Evolutionary conservation across 35 echinoderm and acorn worm species (phyloP).

Genomic region (Diadema setosum): DNA sequence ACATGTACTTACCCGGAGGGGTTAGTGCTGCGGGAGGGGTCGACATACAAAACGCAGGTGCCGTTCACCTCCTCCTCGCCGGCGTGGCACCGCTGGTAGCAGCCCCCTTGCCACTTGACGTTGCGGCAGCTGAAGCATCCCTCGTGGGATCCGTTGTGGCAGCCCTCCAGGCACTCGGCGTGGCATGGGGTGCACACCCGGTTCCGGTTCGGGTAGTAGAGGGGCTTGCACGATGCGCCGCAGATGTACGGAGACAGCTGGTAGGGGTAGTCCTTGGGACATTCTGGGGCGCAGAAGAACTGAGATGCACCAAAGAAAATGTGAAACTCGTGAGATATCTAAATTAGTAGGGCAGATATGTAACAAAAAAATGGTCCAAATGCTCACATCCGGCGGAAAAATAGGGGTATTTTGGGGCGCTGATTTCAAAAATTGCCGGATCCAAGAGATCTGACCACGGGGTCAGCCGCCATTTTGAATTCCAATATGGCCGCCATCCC

Average conservation of each 20-base stretch:
- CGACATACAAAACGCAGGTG: background rate
- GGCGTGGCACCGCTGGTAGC: constrained; percentile 10
- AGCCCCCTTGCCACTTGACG: constrained; percentile 41
- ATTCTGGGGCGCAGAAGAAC: constrained; percentile 32
- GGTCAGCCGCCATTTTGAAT: no score
- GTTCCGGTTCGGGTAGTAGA: background rate
- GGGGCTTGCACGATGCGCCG: constrained; percentile 20
- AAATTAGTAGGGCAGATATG: no score
- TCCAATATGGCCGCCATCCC: no score
- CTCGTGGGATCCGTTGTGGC: constrained; percentile 42
- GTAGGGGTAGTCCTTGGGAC: constrained; percentile 22
- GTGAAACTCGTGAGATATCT: no score
- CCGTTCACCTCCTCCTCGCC: constrained; percentile 2
- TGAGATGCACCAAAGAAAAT: no score
- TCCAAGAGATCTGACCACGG: no score
- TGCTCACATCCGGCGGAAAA: no score
- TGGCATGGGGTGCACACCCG: constrained; percentile 54
- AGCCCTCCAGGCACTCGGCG: constrained; percentile 67
- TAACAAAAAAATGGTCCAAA: no score
- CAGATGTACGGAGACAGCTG: constrained; percentile 5
- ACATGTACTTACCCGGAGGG: background rate
- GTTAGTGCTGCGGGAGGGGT: background rate
- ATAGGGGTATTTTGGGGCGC: no score
- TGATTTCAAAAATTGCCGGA: no score
- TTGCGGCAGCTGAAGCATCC: constrained; percentile 62